Conservation (phyloP, 64 coral and sea anemone species). For the Montipora cactus region DNA sequence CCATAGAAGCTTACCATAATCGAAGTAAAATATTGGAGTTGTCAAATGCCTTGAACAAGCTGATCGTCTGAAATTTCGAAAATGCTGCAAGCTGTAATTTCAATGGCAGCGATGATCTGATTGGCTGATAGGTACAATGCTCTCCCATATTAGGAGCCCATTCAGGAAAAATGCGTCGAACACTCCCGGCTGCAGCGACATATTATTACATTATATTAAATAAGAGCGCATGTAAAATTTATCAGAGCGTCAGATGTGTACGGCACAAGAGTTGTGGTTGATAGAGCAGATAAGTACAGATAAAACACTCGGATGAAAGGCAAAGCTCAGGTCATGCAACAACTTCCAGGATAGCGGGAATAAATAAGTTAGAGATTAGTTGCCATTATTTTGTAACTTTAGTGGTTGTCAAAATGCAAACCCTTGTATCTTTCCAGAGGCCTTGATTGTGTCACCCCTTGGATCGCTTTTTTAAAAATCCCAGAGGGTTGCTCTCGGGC, state of each 20-base stretch:
- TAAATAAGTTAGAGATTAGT: too few relatives aligned
- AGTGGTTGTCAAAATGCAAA: too few relatives aligned
- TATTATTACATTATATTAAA: too few relatives aligned
- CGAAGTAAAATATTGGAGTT: neutral
- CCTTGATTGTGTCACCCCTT: too few relatives aligned
- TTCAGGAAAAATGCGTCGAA: conserved; percentile 18
- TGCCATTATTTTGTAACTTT: too few relatives aligned
- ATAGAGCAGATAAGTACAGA: neutral
- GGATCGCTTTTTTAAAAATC: too few relatives aligned
- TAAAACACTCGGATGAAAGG: neutral
- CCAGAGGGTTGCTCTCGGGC: too few relatives aligned
- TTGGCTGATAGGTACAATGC: neutral
- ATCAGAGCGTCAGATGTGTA: neutral
- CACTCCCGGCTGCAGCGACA: neutral
- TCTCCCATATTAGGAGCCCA: conserved; percentile 10
- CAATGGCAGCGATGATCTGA: neutral
- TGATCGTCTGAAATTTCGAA: neutral
- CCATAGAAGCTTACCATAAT: conserved; percentile 21
- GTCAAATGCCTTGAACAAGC: neutral
- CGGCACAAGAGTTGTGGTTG: neutral
- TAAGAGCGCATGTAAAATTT: neutral
- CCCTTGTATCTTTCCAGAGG: too few relatives aligned
- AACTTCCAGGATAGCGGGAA: neutral
- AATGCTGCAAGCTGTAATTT: neutral
- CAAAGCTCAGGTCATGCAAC: neutral